Evolutionary conservation across 2,888 invertebrate genomes (phyloP), one percentile per base, ranked within the genome.

Genomic region (Adelphocoris suturalis): DNA sequence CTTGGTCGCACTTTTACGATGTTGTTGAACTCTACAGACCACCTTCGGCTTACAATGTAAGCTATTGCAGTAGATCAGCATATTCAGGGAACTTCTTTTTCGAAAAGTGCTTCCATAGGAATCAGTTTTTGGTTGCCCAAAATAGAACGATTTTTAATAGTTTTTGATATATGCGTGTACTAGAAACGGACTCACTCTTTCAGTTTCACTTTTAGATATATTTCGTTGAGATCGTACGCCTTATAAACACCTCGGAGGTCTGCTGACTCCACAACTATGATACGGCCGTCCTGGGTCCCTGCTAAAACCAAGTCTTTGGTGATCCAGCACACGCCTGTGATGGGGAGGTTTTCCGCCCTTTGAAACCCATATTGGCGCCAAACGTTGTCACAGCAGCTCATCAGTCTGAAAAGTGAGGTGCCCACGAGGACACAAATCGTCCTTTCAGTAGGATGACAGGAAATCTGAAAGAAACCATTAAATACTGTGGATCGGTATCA

Each of bases 311-410:
- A 94, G 92, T 98, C 98, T 90, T 97, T 95, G 1, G 96, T 96
- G 76, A 98, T 93, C 97, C 98, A 99, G 91, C 96, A 95, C 92
- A 96, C 95, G 81, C 96, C 96, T 14, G 96, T 96, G 92, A 97
- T 96, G 91, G 95, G 94, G 88, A 96, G 95, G 92, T 95, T 94
- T 52, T 98, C 97, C 57, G 96, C 95, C 93, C 98, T 98, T 91
- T 96, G 95, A 94, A 96, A 97, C 13, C 97, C 97, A 94, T 96
- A 97, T 91, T 97, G 97, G 55, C 97, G 95, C 96, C 97, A 96
- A 13, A 96, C 95, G 3, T 95, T 96, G 92, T 97, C 97, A 37
- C 52, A 75, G 37, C 86, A 86, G 48, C 96, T 96, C 93, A 97
- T 94, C 91, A 97, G 95, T 92, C 96, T 95, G 92, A 97, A 96